Evolutionary conservation across 2,888 invertebrate species (phyloP).

Genomic region (Trachelus troglodyta): DNA sequence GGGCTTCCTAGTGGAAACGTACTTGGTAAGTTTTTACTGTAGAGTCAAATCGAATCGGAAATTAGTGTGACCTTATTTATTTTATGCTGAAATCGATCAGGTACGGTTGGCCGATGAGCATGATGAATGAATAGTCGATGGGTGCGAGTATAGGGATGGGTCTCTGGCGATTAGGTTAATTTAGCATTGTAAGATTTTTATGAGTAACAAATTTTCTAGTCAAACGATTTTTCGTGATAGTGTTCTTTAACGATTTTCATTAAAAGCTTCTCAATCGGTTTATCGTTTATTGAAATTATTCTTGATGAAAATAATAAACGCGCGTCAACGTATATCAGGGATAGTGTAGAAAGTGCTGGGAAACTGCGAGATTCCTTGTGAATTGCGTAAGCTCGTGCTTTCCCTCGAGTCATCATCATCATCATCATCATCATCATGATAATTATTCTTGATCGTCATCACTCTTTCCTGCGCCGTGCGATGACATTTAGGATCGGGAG

Average conservation of each 20-base stretch:
- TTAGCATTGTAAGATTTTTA: neutral
- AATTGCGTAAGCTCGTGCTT: constrained; percentile 51
- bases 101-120: neutral
- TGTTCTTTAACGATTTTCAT: neutral
- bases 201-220: neutral
- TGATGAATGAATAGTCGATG: neutral
- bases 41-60: neutral
- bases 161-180: neutral
- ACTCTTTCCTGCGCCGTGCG: neutral
- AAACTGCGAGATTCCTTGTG: constrained; percentile 39
- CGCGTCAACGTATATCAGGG: neutral
- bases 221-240: neutral
- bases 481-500: neutral
- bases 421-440: neutral
- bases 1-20: neutral
- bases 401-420: constrained; percentile 32
- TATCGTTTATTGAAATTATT: neutral
- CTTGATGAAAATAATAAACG: neutral
- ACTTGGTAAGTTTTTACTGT: neutral
- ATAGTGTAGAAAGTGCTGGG: constrained; percentile 52
- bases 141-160: neutral
- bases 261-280: neutral
- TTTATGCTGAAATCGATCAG: neutral
- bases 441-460: neutral
- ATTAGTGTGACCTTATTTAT: neutral